phyloP scores from a whole-genome alignment of 2,888 invertebrate genomes.

The Pandemis heparana region DNA sequence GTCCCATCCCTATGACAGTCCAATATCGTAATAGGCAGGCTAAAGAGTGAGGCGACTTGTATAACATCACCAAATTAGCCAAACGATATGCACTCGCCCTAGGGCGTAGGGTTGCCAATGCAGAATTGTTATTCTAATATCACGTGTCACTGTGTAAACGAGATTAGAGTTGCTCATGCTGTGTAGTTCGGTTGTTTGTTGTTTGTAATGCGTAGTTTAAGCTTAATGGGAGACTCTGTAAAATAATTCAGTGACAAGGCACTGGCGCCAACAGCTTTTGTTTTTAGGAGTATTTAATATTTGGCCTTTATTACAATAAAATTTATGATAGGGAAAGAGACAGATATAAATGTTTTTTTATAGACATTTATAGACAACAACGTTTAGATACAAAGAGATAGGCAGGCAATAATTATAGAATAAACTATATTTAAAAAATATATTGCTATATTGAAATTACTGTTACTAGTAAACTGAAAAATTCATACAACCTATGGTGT shows the following conservation, averaged over 20 bases:
- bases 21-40: constrained; percentile 83
- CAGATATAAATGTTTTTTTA: no score
- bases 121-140: constrained; percentile 35
- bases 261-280: no score
- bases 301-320: no score
- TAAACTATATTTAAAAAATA: no score
- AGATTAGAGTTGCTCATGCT: constrained; percentile 33
- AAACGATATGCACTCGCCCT: constrained; percentile 78
- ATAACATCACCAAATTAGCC: constrained; percentile 85
- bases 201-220: not conserved
- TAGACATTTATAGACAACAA: no score
- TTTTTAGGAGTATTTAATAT: no score
- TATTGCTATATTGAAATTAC: no score
- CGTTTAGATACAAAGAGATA: no score
- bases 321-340: no score
- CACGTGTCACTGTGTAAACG: constrained; percentile 35
- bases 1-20: constrained; percentile 62
- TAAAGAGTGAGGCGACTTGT: constrained; percentile 84
- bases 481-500: no score
- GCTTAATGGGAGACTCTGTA: constrained; percentile 59
- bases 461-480: no score
- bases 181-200: constrained; percentile 4
- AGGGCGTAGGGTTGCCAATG: constrained; percentile 71
- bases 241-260: constrained; percentile 11
- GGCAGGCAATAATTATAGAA: no score